phyloP scores from a whole-genome alignment of 2,888 invertebrate species.

The Sarcophaga caerulescens region DNA sequence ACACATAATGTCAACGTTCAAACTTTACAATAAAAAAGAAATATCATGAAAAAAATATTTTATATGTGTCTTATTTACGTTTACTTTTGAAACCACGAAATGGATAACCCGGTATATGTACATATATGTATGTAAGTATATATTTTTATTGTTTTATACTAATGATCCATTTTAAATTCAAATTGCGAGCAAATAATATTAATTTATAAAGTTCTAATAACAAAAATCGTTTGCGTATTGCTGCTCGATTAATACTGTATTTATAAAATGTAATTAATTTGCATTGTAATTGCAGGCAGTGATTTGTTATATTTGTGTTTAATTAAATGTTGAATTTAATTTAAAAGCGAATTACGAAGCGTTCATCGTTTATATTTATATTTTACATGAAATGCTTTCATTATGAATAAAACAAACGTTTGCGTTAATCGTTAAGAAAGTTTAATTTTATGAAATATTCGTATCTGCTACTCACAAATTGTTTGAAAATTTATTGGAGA shows the following conservation, averaged over 20 bases:
- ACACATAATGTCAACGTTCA: no score
- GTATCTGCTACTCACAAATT: conserved; percentile 19
- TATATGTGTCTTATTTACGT: no score
- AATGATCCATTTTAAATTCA: conserved; percentile 22
- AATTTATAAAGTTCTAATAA: conserved; percentile 12
- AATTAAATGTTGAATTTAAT: conserved; percentile 36
- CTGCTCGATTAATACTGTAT: not conserved
- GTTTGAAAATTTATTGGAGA: conserved; percentile 19
- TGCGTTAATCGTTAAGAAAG: not conserved
- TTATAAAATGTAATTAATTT: conserved; percentile 33
- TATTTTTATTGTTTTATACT: not conserved
- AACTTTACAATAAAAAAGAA: no score
- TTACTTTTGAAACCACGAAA: no score
- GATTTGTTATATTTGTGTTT: conserved; percentile 50
- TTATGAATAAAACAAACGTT: conserved; percentile 12
- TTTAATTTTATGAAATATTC: not conserved
- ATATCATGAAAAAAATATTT: no score
- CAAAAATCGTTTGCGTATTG: not conserved
- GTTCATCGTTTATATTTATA: not conserved
- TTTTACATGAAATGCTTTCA: not conserved
- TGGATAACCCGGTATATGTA: no score
- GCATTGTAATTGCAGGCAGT: conserved; percentile 41
- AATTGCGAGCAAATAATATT: conserved; percentile 11
- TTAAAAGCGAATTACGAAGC: conserved; percentile 1
- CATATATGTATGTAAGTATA: not conserved